phyloP scores from a whole-genome alignment of 2,797 vertebrate species.

The Echiichthys vipera region DNA sequence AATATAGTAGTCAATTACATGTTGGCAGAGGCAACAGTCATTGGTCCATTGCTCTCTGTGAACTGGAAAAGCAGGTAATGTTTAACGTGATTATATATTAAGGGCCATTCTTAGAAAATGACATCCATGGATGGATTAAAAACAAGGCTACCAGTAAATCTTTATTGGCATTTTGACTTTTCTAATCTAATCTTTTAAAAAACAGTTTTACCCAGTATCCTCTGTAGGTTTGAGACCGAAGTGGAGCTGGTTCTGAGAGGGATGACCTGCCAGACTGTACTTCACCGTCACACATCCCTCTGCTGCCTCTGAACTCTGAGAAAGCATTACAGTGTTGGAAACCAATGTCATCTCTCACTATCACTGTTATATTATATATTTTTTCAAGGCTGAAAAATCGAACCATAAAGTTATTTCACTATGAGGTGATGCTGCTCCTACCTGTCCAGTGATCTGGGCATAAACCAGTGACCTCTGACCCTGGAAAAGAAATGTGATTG shows the following conservation, averaged over 20 bases:
- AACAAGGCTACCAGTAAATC: no score
- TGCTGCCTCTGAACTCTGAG: constrained; percentile 67
- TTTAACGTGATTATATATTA: no score
- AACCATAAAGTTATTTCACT: background rate
- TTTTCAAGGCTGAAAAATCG: background rate
- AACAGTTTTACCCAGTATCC: constrained; percentile 77
- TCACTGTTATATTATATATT: background rate
- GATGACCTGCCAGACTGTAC: constrained; percentile 81
- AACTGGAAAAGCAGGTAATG: no score
- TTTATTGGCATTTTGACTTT: no score
- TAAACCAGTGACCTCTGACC: constrained; percentile 86
- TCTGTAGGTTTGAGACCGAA: constrained; percentile 79
- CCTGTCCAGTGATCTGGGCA: constrained; percentile 77
- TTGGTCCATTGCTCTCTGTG: no score
- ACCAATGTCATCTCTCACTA: no score
- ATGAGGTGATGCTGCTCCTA: constrained; percentile 30
- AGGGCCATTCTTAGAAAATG: no score
- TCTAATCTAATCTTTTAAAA: no score
- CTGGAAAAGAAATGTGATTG: constrained; percentile 82
- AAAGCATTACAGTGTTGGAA: background rate
- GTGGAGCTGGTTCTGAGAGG: constrained; percentile 70
- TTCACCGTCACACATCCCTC: constrained; percentile 76
- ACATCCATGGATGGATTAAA: no score
- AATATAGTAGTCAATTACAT: no score
- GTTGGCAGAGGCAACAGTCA: no score